Percentiles rank a stretch among this genome's conserved stretches.
Conservation (phyloP, 2,797 vertebrate species). For the Characodon lateralis region DNA sequence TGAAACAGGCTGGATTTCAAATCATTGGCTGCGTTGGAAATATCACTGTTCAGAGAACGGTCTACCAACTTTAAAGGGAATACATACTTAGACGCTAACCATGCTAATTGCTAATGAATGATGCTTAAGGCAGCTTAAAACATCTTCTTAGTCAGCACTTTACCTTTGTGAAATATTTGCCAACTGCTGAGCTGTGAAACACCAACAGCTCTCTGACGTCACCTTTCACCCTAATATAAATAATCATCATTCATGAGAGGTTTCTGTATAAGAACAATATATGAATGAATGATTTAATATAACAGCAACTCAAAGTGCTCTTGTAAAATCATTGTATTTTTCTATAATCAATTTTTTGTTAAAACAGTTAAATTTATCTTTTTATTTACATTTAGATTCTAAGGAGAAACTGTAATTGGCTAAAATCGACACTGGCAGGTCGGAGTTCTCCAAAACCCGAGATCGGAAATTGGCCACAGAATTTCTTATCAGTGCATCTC, state of each 20-base stretch:
- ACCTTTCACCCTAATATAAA: not conserved
- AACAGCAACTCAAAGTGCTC: not conserved
- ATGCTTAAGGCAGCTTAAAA: not conserved
- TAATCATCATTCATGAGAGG: not conserved
- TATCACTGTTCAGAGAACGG: not conserved
- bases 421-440: not conserved
- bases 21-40: not conserved
- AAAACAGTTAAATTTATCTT: not conserved
- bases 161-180: no score
- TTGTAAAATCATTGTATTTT: not conserved
- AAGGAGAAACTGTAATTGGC: no score
- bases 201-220: not conserved
- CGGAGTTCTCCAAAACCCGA: not conserved
- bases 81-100: not conserved
- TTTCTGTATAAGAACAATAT: not conserved
- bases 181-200: no score
- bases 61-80: not conserved
- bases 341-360: not conserved
- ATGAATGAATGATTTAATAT: not conserved
- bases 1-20: not conserved
- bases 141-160: not conserved
- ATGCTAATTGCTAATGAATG: not conserved
- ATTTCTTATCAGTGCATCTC: conserved; percentile 2
- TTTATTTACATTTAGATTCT: no score
- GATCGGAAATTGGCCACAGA: not conserved